Percentiles rank a stretch among this genome's conserved stretches.
Evolutionary conservation across 2,113 vertebrate genomes (phyloP).

Genomic region (Phalacrocorax carbo): DNA sequence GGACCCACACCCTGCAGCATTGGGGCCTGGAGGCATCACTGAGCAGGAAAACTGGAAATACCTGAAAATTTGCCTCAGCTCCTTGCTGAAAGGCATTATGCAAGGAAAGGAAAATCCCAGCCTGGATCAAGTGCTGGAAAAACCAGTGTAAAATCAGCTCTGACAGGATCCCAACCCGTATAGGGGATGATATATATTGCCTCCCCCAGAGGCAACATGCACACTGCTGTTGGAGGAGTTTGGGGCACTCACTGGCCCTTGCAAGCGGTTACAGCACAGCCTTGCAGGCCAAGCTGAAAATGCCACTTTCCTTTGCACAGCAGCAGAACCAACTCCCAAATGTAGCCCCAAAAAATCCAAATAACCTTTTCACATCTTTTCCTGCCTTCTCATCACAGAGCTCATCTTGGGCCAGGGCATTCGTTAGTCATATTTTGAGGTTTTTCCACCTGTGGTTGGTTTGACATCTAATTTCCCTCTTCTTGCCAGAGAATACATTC

Average conservation of each 20-base stretch:
- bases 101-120: slow-evolving; percentile 13
- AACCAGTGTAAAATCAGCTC: slow-evolving; percentile 4
- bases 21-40: not conserved
- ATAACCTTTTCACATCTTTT: not conserved
- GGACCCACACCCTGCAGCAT: accelerated
- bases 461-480: not conserved
- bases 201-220: not conserved
- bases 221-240: not conserved
- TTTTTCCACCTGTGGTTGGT: not conserved
- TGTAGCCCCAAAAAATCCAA: not conserved
- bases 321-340: not conserved
- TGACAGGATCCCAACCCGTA: not conserved
- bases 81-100: not conserved
- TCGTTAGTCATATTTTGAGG: not conserved
- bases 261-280: not conserved
- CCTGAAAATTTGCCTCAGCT: slow-evolving; percentile 40
- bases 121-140: not conserved
- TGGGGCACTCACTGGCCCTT: not conserved
- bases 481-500: not conserved
- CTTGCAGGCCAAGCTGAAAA: not conserved
- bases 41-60: slow-evolving; percentile 52
- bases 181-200: not conserved
- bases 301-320: not conserved
- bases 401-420: not conserved
- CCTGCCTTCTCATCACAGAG: not conserved